Percentiles rank a stretch among this genome's conserved stretches.
Evolutionary conservation across 2,888 invertebrate genomes (phyloP).

Genomic region (Troides helena): DNA sequence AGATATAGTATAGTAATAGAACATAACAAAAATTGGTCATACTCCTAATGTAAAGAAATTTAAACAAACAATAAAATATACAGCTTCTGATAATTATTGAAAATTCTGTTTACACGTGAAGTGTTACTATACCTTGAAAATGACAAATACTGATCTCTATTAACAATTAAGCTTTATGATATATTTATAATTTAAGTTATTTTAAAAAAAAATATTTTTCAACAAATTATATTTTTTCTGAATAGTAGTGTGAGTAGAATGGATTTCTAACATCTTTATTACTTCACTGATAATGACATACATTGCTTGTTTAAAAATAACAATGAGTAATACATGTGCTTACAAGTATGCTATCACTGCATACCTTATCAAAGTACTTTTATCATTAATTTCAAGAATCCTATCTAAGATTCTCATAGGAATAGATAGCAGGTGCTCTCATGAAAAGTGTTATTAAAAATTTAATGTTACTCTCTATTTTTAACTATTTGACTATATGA

Average conservation of each 20-base stretch:
- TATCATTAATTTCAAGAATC: constrained; percentile 15
- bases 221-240: too few species aligned
- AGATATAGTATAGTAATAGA: too few species aligned
- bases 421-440: constrained; percentile 18
- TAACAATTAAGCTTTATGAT: too few species aligned
- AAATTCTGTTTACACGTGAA: too few species aligned
- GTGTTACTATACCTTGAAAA: too few species aligned
- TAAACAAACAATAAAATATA: too few species aligned
- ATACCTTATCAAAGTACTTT: constrained; percentile 11
- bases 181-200: too few species aligned
- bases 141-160: too few species aligned
- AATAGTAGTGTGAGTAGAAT: background rate
- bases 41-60: too few species aligned
- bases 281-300: constrained; percentile 5
- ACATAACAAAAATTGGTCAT: too few species aligned
- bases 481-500: background rate
- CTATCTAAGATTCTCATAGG: constrained; percentile 17
- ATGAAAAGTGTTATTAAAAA: background rate
- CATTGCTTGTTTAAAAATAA: constrained; percentile 11
- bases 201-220: too few species aligned
- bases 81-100: too few species aligned
- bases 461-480: background rate
- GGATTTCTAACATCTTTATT: background rate
- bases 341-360: constrained; percentile 14
- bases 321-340: constrained; percentile 17